These are phyloP conservation scores for Phortica okadai DNA, from an alignment of 2,888 invertebrate species.

Conservation along the genomic window DNA sequence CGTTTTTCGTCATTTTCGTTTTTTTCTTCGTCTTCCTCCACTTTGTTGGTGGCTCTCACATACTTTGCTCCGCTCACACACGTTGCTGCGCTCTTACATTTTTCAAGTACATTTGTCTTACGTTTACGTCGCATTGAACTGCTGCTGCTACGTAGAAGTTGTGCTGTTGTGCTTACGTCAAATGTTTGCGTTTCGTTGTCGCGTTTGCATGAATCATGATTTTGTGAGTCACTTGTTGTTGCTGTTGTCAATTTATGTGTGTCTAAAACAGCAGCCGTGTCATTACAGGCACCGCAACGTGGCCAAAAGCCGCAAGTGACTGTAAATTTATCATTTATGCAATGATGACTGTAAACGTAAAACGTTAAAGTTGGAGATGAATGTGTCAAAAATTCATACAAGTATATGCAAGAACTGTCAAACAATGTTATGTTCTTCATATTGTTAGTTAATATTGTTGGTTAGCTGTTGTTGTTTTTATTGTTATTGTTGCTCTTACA, in stretches of 20 bases:
- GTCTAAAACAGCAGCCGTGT: slow-evolving; percentile 3
- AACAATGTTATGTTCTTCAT: background rate
- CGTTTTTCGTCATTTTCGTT: no score
- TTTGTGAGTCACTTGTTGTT: background rate
- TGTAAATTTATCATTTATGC: slow-evolving; percentile 41
- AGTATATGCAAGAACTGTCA: background rate
- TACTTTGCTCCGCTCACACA: background rate
- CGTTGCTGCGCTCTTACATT: slow-evolving; percentile 23
- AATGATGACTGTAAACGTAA: slow-evolving; percentile 41
- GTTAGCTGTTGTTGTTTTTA: background rate
- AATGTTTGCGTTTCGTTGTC: background rate
- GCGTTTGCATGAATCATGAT: slow-evolving; percentile 21
- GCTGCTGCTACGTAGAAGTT: slow-evolving; percentile 12
- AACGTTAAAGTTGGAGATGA: background rate
- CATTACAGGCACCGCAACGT: slow-evolving; percentile 68
- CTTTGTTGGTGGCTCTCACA: background rate
- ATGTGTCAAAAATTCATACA: background rate
- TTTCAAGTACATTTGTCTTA: background rate
- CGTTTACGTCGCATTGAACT: slow-evolving; percentile 33
- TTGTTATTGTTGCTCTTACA: background rate
- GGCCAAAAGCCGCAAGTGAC: slow-evolving; percentile 82
- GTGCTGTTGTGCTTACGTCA: background rate
- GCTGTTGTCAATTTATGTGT: slow-evolving; percentile 25
- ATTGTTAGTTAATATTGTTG: background rate
- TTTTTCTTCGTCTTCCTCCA: no score